Evolutionary conservation across 2,888 invertebrate genomes (phyloP), one percentile per base, ranked within the genome.

Genomic region (Ophioninae sp.): DNA sequence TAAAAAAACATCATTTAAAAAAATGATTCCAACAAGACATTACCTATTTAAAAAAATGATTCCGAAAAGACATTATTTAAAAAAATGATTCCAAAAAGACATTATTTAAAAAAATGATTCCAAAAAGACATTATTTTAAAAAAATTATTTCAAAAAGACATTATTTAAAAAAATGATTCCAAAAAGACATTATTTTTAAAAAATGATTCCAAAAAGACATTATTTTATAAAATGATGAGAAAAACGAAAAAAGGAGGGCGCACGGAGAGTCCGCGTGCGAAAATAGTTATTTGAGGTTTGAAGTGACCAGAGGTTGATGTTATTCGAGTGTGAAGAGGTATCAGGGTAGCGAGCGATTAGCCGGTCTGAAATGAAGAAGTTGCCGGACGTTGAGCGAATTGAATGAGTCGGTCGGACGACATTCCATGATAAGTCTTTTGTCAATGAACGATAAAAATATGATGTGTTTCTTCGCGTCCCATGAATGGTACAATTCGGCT

Each of bases 351-450:
- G 44, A 59, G 22, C 37, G 56, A 56, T 58, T 58, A 39, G 17
- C 51, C 56, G 58, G 64, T 77, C 75, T 85, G 76, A 86, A 87
- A 88, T 83, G 63, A 82, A 86, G 83, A 87, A 88, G 88, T 89
- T 89, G 89, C 91, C 91, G 91, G 91, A 91, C 90, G 89, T 89
- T 89, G 91, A 91, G 90, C 88, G 90, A 92, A 92, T 92, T 91
- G 90, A 92, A 92, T 92, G 88, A 91, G 89, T 91, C 90, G 89
- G 91, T 90, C 91, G 89, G 91, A 91, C 91, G 91, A 91, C 91
- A 92, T 91, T 90, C 89, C 89, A 91, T 91, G 91, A 92, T 92
- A 90, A 89, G 90, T 90, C 91, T 88, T 91, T 92, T 92, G 92
- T 92, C 90, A 90, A 89, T 30, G 30, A 3, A 30, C 30, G 30